A percentile compares a stretch with the other conserved stretches of the same genome.
These are phyloP conservation scores for Agrotis exclamationis DNA, from an alignment of 2,888 invertebrate species.

Conservation along the genomic window DNA sequence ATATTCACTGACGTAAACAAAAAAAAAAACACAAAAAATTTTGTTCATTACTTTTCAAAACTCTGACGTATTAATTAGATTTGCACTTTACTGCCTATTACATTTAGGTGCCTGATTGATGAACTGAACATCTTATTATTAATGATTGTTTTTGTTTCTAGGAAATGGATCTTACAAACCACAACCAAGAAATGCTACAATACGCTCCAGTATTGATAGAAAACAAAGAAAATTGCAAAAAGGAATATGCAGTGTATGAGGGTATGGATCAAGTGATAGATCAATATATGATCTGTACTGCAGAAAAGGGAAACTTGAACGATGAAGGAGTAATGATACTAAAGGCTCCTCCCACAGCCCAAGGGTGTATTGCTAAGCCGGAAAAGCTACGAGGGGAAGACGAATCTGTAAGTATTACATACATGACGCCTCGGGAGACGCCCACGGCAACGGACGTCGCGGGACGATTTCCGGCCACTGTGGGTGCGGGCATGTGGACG, in stretches of 20 bases:
- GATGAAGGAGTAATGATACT: conserved; percentile 20
- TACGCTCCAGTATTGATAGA: conserved; percentile 62
- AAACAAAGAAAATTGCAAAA: conserved; percentile 65
- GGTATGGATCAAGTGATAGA: conserved; percentile 65
- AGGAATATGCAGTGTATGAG: conserved; percentile 42
- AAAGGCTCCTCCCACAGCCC: background rate
- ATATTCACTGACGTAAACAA: too few species aligned
- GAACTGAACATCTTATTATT: too few species aligned
- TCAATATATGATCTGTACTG: conserved; percentile 73
- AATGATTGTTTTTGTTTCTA: conserved; percentile 40
- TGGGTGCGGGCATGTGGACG: too few species aligned
- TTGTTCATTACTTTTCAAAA: too few species aligned
- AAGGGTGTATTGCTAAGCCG: background rate
- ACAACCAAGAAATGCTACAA: conserved; percentile 58
- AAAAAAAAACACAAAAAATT: too few species aligned
- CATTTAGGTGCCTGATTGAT: too few species aligned
- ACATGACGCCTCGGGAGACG: too few species aligned
- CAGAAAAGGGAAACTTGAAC: conserved; percentile 60
- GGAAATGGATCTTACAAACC: conserved; percentile 54
- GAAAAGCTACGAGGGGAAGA: background rate
- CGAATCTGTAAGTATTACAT: conserved; percentile 10
- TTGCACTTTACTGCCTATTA: too few species aligned
- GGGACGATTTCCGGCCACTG: too few species aligned
- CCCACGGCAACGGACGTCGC: too few species aligned
- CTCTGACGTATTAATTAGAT: too few species aligned